Evolutionary conservation across 2,888 invertebrate species (phyloP).

Genomic region (Ernsta delagoae): DNA sequence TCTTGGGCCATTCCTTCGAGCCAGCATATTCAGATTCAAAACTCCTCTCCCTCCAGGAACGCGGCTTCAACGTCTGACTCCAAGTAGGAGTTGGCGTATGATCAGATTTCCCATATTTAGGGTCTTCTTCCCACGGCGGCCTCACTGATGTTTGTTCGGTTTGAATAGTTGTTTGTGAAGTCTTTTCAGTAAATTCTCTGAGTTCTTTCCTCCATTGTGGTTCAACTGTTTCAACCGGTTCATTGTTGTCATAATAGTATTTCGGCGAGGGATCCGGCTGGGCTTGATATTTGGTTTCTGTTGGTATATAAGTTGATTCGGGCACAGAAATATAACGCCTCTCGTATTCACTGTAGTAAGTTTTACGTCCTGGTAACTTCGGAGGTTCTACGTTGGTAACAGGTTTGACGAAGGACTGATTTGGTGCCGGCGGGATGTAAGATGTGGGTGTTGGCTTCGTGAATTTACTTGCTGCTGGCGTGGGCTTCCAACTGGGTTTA

Average conservation of each 20-base stretch:
- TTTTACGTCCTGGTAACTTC: slow-evolving; percentile 70
- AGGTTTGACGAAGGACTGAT: slow-evolving; percentile 75
- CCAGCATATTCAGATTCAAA: slow-evolving; percentile 73
- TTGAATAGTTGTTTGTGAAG: slow-evolving; percentile 62
- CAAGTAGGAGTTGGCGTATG: slow-evolving; percentile 73
- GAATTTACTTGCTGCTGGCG: slow-evolving; percentile 60
- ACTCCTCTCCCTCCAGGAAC: slow-evolving; percentile 76
- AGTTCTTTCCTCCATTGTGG: slow-evolving; percentile 80
- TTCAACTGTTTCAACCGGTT: slow-evolving; percentile 68
- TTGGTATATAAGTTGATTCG: slow-evolving; percentile 74
- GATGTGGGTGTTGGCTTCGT: slow-evolving; percentile 68
- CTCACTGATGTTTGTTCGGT: slow-evolving; percentile 61
- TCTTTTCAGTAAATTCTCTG: slow-evolving; percentile 77
- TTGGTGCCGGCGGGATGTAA: slow-evolving; percentile 78
- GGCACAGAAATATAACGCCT: slow-evolving; percentile 78
- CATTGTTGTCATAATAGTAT: slow-evolving; percentile 77
- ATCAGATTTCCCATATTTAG: slow-evolving; percentile 61
- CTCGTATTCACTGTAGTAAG: slow-evolving; percentile 80
- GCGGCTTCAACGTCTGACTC: slow-evolving; percentile 78
- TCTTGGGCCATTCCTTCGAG: slow-evolving; percentile 74
- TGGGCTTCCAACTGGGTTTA: slow-evolving; percentile 62
- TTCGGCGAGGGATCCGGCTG: slow-evolving; percentile 78
- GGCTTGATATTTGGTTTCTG: slow-evolving; percentile 70
- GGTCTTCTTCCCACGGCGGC: slow-evolving; percentile 75
- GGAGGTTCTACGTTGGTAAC: slow-evolving; percentile 58